Conservation (phyloP, 2,113 vertebrate species). For the Tragelaphus strepsiceros region DNA sequence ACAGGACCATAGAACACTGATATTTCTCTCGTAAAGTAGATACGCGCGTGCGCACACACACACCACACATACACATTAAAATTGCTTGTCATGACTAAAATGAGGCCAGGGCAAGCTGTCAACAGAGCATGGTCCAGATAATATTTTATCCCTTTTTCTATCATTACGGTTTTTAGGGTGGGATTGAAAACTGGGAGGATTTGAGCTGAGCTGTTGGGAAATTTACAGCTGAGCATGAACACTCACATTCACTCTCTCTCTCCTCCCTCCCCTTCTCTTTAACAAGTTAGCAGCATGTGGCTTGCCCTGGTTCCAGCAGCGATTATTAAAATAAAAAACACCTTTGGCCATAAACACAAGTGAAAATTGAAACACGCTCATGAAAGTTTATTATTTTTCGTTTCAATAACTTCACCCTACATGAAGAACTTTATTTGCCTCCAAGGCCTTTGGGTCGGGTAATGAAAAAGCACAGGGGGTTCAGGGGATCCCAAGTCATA, state of each 20-base stretch:
- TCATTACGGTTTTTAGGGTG: constrained; percentile 77
- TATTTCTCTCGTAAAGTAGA: background rate
- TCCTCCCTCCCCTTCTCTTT: background rate
- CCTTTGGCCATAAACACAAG: constrained; percentile 75
- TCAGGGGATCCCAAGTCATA: background rate
- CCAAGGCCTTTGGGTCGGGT: constrained; percentile 58
- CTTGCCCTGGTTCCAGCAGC: constrained; percentile 68
- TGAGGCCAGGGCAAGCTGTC: constrained; percentile 74
- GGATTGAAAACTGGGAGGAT: constrained; percentile 75
- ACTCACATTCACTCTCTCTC: background rate
- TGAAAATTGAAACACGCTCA: constrained; percentile 72
- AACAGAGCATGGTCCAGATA: constrained; percentile 73
- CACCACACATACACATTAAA: constrained; percentile 58
- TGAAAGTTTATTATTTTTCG: constrained; percentile 71
- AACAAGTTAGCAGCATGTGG: constrained; percentile 67
- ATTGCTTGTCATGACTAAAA: constrained; percentile 71
- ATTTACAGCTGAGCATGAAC: constrained; percentile 56
- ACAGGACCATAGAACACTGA: constrained; percentile 65
- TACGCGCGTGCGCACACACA: background rate
- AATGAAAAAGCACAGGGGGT: constrained; percentile 46
- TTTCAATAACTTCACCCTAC: constrained; percentile 68
- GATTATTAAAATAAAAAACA: constrained; percentile 75
- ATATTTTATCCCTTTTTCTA: constrained; percentile 75
- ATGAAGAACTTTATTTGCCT: constrained; percentile 49
- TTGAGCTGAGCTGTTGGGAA: constrained; percentile 72